phyloP scores from a whole-genome alignment of 2,797 vertebrate species.

The Prionace glauca region DNA sequence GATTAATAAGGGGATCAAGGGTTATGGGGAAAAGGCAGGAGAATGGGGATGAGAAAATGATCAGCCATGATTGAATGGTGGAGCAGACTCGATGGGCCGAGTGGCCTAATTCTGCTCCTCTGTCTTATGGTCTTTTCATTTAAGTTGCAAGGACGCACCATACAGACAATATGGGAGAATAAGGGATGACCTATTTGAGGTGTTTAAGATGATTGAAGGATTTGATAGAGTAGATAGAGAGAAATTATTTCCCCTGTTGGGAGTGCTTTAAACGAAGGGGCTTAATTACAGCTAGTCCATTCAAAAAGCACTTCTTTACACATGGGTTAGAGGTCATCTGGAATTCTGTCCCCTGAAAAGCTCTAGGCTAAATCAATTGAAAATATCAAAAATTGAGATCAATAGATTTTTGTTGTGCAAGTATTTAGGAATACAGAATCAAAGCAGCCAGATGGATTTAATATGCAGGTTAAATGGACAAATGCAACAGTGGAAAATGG shows the following conservation, averaged over 20 bases:
- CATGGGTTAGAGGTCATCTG: neutral
- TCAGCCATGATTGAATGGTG: too few species aligned
- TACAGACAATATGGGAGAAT: neutral
- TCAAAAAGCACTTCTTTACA: neutral
- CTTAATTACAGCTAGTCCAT: neutral
- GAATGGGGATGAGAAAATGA: too few species aligned
- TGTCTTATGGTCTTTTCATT: too few species aligned
- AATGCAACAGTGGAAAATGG: neutral
- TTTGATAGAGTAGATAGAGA: neutral
- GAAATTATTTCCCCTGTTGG: neutral
- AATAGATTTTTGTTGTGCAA: neutral
- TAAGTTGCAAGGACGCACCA: neutral
- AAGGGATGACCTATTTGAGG: neutral
- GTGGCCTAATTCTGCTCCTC: too few species aligned
- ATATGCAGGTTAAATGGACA: neutral
- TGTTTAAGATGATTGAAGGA: neutral
- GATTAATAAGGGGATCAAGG: too few species aligned
- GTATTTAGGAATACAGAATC: neutral
- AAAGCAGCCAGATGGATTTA: neutral
- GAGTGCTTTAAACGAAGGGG: neutral
- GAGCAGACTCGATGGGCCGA: too few species aligned
- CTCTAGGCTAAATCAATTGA: neutral
- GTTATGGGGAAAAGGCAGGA: too few species aligned
- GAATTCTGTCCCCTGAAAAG: neutral
- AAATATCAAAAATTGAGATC: neutral